These are phyloP conservation scores for Sterrhoptilus dennistouni DNA, from an alignment of 2,113 vertebrate genomes.

Conservation along the genomic window DNA sequence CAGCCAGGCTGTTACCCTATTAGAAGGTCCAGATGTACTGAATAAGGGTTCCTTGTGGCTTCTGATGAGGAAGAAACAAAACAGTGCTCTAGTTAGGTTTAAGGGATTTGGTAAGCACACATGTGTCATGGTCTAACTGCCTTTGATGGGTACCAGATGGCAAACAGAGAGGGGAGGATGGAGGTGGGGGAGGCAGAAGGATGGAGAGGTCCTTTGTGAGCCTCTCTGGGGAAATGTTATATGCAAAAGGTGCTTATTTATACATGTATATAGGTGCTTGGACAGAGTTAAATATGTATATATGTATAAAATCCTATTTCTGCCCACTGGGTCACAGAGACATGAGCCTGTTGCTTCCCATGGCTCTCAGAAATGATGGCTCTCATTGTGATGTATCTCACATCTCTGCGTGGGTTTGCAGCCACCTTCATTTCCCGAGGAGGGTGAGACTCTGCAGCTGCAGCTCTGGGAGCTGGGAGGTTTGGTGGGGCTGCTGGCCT, in stretches of 20 bases:
- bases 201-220: not conserved
- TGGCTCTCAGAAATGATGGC: not conserved
- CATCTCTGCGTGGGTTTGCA: not conserved
- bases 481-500: not conserved
- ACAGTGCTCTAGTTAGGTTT: slow-evolving; percentile 58
- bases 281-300: not conserved
- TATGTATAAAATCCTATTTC: not conserved
- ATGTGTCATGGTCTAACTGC: slow-evolving; percentile 51
- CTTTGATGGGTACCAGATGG: slow-evolving; percentile 66
- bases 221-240: not conserved
- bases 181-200: not conserved
- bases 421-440: not conserved
- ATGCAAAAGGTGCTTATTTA: not conserved
- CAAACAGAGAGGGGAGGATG: slow-evolving; percentile 22
- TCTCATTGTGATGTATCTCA: not conserved
- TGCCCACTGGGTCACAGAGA: not conserved
- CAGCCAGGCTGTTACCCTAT: slow-evolving; percentile 48
- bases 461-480: not conserved
- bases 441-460: not conserved
- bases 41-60: slow-evolving; percentile 52
- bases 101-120: slow-evolving; percentile 49
- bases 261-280: not conserved
- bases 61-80: slow-evolving; percentile 63
- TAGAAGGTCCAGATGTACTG: slow-evolving; percentile 63
- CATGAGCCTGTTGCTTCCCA: not conserved